Conservation (phyloP, 2,113 vertebrate species). For the Myocastor coypus region DNA sequence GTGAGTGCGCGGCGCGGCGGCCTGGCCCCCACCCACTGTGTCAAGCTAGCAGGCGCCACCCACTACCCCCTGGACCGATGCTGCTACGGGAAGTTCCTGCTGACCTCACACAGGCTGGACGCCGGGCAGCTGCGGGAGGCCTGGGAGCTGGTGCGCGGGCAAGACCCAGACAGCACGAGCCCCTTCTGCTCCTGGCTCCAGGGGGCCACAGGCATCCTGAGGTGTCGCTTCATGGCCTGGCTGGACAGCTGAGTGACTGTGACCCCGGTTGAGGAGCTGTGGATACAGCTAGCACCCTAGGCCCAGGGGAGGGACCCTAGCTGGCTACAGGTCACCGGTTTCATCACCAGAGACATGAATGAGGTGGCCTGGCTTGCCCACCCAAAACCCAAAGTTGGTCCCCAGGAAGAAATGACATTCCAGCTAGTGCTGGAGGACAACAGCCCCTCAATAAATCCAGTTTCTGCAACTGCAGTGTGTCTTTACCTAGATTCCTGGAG, state of each 20-base stretch:
- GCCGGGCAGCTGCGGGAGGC: conserved; percentile 87
- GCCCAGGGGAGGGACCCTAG: not conserved
- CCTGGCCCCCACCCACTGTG: conserved; percentile 89
- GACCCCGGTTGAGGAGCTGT: not conserved
- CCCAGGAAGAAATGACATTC: not conserved
- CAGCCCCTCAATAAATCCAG: conserved; percentile 69
- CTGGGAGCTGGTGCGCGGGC: conserved; percentile 83
- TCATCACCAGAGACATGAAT: not conserved
- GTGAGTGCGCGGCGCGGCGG: conserved; percentile 89
- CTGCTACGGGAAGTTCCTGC: conserved; percentile 91
- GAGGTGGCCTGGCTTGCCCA: not conserved
- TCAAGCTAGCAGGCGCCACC: conserved; percentile 89
- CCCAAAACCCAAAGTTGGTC: not conserved
- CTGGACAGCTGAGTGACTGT: conserved; percentile 56
- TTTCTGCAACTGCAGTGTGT: conserved; percentile 52
- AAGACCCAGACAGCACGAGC: conserved; percentile 48
- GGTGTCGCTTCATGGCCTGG: conserved; percentile 88
- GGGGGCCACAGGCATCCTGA: conserved; percentile 84
- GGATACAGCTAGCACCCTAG: not conserved
- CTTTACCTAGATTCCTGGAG: not conserved
- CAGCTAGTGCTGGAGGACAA: not conserved
- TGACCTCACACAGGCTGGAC: conserved; percentile 88
- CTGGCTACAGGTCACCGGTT: not conserved
- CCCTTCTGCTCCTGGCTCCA: conserved; percentile 88
- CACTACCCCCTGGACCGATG: conserved; percentile 89